Conservation (phyloP, 2,888 invertebrate genomes). For the Doris montereyensis region DNA sequence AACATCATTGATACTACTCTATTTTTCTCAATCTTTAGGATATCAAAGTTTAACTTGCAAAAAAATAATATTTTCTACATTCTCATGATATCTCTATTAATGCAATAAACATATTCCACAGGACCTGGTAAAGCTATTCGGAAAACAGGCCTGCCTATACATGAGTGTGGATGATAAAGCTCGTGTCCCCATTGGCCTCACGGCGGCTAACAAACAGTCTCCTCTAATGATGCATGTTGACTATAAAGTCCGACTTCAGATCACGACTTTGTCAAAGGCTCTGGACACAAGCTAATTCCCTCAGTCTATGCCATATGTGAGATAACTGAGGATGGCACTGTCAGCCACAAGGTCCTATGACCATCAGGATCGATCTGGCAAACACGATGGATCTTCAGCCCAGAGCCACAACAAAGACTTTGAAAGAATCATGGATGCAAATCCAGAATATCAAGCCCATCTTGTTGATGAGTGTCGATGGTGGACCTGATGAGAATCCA, state of each 20-base stretch:
- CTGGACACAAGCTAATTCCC: background rate
- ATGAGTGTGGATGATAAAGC: constrained; percentile 17
- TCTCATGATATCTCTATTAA: too few species aligned
- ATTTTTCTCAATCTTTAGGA: too few species aligned
- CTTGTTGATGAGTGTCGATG: background rate
- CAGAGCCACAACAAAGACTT: background rate
- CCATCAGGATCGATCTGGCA: too few species aligned
- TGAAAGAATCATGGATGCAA: too few species aligned
- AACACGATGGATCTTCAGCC: background rate
- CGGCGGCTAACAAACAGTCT: background rate
- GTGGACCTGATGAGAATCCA: background rate
- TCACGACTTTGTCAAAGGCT: constrained; percentile 2
- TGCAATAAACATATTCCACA: too few species aligned
- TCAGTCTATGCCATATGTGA: background rate
- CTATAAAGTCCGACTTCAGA: background rate
- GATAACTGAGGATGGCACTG: background rate
- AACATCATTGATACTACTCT: too few species aligned
- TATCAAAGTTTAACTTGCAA: too few species aligned
- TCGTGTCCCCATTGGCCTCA: background rate
- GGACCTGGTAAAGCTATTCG: too few species aligned
- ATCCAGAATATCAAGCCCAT: background rate
- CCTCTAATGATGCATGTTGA: constrained; percentile 15
- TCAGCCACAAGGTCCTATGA: too few species aligned
- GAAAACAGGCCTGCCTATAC: too few species aligned
- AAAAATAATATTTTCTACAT: too few species aligned